Evolutionary conservation across 53 echinoderm and acorn worm genomes (phyloP), one percentile per base, ranked within the genome.

Genomic region (Luidia sarsii): DNA sequence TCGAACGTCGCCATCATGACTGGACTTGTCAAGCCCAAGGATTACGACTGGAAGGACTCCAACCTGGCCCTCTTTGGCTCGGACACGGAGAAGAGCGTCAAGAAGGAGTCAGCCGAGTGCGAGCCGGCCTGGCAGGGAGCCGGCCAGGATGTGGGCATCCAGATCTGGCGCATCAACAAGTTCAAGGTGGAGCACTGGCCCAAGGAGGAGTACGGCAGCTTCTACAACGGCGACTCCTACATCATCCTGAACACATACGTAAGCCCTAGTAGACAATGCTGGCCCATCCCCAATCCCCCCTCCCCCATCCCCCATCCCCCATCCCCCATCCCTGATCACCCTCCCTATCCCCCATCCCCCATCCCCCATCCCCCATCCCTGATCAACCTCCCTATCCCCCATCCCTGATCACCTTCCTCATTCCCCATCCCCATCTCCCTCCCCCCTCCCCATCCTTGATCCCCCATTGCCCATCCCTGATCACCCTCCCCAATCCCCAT

Each of bases 151-250:
- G 68, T 84, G 1, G 95, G 92, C 19, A 19, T 92, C 2, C 95
- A 95, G 82, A 87, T 95, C 70, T 95, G 95, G 92, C 61, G 95
- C 22, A 95, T 95, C 54, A 92, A 92, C 48, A 95, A 95, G 59
- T 95, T 92, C 73, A 95, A 95, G 87, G 92, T 95, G 30, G 86
- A 57, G 50, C 74, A 63, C 34, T 92, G 95, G 95, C 90, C 90
- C 24, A 92, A 82, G 49, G 92, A 95, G 39, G 92, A 95, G 1
- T 92, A 95, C 30, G 92, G 95, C 65, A 90, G 61, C 68, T 95
- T 95, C 72, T 95, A 62, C 66, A 90, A 92, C 11, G 95, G 95
- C 0, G 95, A 95, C 56, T 95, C 95, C 7, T 95, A 95, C 82
- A 95, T 95, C 57, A 68, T 95, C 56, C 83, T 95, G 32, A 92